phyloP scores from a whole-genome alignment of 64 coral and sea anemone species.

The Pachyseris speciosa region DNA sequence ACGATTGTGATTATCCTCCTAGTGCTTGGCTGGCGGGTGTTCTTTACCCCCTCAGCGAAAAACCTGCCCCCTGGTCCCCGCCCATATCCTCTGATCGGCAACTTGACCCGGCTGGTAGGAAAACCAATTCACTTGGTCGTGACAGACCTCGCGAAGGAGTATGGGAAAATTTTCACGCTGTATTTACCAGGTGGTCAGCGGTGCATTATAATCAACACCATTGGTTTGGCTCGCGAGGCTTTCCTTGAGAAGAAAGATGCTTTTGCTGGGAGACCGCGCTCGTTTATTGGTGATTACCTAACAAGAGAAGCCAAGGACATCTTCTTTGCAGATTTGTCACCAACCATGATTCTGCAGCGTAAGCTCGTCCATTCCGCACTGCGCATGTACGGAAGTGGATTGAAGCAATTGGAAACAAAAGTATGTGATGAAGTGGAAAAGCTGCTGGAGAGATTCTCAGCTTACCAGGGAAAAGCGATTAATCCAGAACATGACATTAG shows the following conservation, averaged over 20 bases:
- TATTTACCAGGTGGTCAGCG: slow-evolving; percentile 42
- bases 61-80: slow-evolving; percentile 59
- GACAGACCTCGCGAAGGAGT: slow-evolving; percentile 68
- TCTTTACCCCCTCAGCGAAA: too few relatives aligned
- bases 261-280: slow-evolving; percentile 33
- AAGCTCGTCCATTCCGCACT: slow-evolving; percentile 70
- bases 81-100: slow-evolving; percentile 66
- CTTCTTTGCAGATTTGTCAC: slow-evolving; percentile 53
- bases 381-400: slow-evolving; percentile 62
- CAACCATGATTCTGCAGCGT: slow-evolving; percentile 47
- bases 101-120: slow-evolving; percentile 17
- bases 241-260: slow-evolving; percentile 48
- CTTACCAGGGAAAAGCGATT: slow-evolving; percentile 43
- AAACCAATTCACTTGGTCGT: slow-evolving; percentile 57
- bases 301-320: slow-evolving; percentile 68
- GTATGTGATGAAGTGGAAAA: slow-evolving; percentile 39
- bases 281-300: slow-evolving; percentile 57
- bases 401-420: slow-evolving; percentile 22
- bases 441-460: slow-evolving; percentile 30
- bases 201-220: slow-evolving; percentile 45
- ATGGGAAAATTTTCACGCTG: slow-evolving; percentile 66
- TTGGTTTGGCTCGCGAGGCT: slow-evolving; percentile 62
- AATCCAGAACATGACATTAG: slow-evolving; percentile 65
- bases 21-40: too few relatives aligned
- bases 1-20: too few relatives aligned